Evolutionary conservation across 2,888 invertebrate species (phyloP), one percentile per base, ranked within the genome.

Genomic region (Pterobdella sp.): DNA sequence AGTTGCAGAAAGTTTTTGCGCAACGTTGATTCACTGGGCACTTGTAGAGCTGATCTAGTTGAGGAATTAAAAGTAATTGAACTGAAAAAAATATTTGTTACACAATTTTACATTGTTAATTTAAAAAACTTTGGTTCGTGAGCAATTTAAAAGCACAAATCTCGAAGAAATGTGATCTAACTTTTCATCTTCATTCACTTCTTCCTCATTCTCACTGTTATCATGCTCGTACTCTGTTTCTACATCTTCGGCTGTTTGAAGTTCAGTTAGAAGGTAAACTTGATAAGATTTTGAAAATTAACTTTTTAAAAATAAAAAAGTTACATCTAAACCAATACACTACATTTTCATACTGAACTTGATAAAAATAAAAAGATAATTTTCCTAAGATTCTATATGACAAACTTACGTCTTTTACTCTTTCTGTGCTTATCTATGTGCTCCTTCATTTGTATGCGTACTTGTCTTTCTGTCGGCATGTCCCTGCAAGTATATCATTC

Each of bases 1-100:
- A 97, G 93, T 85, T 95, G 93, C 84, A 95, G 94, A 88, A 98
- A 98, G 87, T 97, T 97, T 75, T 96, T 88, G 65, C 96, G 89
- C 76, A 98, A 87, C 18, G 97, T 98, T 84, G 96, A 94, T 73
- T 96, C 96, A 75, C 93, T 93, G 75, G 88, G 88, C 72, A 90
- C 89, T 84, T 92, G 93, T 78, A 96, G 91, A 81, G 95, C 94
- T 76, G 94, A 94, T 76, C 85, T 83, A n/a, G n/a, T n/a, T n/a
- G n/a, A n/a, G n/a, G n/a, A 64, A 14, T 22, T 14, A 64, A 64
- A 22, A 22, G 14, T 10, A 35, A 34, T 68, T 29, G 29, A n/a
- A 37, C n/a, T 56, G n/a, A 22, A 10, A 22, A 10, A 68, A 14
- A 29, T 14, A 18, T 64, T 14, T 14, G 10, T 26, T 14, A 22